These are phyloP conservation scores for Argyresthia goedartella DNA, from an alignment of 2,888 invertebrate genomes.

Conservation along the genomic window DNA sequence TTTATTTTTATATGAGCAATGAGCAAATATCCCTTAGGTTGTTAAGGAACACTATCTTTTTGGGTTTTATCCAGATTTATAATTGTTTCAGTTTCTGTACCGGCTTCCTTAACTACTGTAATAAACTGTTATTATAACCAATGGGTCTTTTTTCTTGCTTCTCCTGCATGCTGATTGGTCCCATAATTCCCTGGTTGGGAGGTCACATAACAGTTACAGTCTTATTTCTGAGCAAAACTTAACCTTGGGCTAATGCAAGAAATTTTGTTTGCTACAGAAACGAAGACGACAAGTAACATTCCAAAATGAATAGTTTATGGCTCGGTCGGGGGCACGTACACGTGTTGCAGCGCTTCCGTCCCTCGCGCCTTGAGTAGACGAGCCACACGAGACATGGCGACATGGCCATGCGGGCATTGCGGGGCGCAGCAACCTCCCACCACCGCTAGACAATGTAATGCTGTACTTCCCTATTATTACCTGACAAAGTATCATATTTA, in stretches of 20 bases:
- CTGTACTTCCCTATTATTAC: slow-evolving; percentile 1
- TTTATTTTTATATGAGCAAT: slow-evolving; percentile 58
- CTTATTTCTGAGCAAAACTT: not conserved
- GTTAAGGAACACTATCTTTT: slow-evolving; percentile 33
- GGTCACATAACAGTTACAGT: not conserved
- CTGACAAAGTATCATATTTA: slow-evolving; percentile 16
- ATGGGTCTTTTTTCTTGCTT: slow-evolving; percentile 64
- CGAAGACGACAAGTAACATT: slow-evolving; percentile 65
- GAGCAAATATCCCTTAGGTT: slow-evolving; percentile 32
- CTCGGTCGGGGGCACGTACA: slow-evolving; percentile 2
- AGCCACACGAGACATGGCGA: too few relatives aligned
- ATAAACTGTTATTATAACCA: slow-evolving; percentile 58
- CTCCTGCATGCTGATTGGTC: slow-evolving; percentile 52
- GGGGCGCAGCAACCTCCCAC: not conserved
- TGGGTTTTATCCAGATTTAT: slow-evolving; percentile 26
- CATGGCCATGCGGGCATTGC: too few relatives aligned
- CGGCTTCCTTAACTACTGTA: slow-evolving; percentile 34
- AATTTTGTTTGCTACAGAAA: slow-evolving; percentile 63
- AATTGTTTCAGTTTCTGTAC: slow-evolving; percentile 52
- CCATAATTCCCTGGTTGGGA: slow-evolving; percentile 7
- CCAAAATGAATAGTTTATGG: slow-evolving; percentile 42
- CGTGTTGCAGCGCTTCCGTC: not conserved
- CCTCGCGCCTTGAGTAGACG: not conserved
- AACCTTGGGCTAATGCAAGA: slow-evolving; percentile 15
- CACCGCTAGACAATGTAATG: slow-evolving; percentile 3